Percentiles rank a stretch among this genome's conserved stretches.
Evolutionary conservation across 2,113 vertebrate species (phyloP).

Genomic region (Puma concolor): DNA sequence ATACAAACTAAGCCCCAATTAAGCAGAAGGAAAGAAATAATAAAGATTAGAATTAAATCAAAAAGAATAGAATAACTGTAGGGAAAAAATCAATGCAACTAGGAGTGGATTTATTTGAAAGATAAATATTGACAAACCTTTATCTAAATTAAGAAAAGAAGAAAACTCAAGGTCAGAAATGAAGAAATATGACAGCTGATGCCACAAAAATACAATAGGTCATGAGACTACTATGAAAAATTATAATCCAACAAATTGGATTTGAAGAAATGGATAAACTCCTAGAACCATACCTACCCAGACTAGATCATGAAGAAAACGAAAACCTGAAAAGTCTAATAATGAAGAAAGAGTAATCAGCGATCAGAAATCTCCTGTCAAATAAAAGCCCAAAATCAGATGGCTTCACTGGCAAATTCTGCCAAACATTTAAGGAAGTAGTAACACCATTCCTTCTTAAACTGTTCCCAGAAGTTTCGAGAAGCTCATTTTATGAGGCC

Average conservation of each 20-base stretch:
- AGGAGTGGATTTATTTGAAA: neutral
- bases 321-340: neutral
- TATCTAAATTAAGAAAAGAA: neutral
- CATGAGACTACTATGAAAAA: neutral
- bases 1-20: neutral
- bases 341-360: neutral
- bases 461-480: neutral
- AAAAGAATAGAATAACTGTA: neutral
- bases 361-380: neutral
- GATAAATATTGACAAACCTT: neutral
- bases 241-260: neutral
- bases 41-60: neutral
- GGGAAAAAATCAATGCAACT: neutral
- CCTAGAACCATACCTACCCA: neutral
- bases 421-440: neutral
- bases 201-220: neutral
- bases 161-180: neutral
- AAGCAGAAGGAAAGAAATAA: neutral
- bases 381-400: neutral
- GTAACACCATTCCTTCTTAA: neutral
- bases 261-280: neutral
- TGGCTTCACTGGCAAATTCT: neutral
- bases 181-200: neutral
- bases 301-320: neutral
- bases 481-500: neutral